phyloP scores from a whole-genome alignment of 2,113 vertebrate genomes.

The Perca schrenkii region DNA sequence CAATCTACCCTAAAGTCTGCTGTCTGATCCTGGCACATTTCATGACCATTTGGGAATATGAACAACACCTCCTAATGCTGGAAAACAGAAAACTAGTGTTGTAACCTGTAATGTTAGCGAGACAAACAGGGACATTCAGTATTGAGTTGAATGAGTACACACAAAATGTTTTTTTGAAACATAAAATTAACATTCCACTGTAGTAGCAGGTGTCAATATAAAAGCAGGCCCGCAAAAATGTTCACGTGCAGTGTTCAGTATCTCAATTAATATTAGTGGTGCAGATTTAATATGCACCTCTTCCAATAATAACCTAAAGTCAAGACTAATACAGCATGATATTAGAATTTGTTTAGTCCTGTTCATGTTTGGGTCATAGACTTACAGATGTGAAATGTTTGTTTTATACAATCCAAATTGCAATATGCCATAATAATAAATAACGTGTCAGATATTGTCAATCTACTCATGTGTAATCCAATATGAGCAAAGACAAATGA shows the following conservation, averaged over 20 bases:
- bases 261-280: neutral
- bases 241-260: constrained; percentile 5
- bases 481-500: neutral
- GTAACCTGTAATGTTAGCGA: constrained; percentile 23
- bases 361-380: neutral
- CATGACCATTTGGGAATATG: constrained; percentile 19
- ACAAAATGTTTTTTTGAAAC: constrained; percentile 20
- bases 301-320: neutral
- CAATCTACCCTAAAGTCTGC: constrained; percentile 49
- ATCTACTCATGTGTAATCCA: neutral
- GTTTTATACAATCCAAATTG: neutral
- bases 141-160: constrained; percentile 15
- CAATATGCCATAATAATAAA: neutral
- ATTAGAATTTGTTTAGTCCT: neutral
- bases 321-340: neutral
- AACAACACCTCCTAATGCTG: neutral
- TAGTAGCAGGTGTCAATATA: constrained; percentile 55
- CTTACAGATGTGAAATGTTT: neutral
- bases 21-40: constrained; percentile 32
- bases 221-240: constrained; percentile 28
- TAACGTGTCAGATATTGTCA: neutral
- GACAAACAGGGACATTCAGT: constrained; percentile 22
- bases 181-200: constrained; percentile 18
- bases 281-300: constrained; percentile 14
- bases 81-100: constrained; percentile 13